Percentiles rank a stretch among this genome's conserved stretches.
Conservation (phyloP, 92 coral and sea anemone species). For the Epizoanthus stellaris region DNA sequence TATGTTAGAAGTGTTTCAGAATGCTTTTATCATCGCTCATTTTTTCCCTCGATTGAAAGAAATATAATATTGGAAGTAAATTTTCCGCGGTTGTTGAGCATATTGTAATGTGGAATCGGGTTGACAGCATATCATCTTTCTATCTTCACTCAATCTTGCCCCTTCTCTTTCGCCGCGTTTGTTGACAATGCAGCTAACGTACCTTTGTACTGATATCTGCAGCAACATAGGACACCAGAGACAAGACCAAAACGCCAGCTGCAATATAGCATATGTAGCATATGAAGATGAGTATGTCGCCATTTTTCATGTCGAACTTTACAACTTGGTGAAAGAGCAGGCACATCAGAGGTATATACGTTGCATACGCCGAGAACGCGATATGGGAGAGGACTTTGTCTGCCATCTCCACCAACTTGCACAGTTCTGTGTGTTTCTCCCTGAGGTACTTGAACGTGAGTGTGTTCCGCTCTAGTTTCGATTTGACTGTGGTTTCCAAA, state of each 20-base stretch:
- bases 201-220: constrained; percentile 36
- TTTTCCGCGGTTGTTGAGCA: too few relatives aligned
- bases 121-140: too few relatives aligned
- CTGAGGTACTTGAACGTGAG: constrained; percentile 16
- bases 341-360: neutral
- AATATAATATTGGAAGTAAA: too few relatives aligned
- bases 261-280: neutral
- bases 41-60: too few relatives aligned
- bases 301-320: neutral
- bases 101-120: too few relatives aligned
- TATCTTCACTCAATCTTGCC: too few relatives aligned
- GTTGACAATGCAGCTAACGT: neutral
- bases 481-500: constrained; percentile 7
- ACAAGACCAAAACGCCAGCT: neutral
- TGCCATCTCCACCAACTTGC: constrained; percentile 7
- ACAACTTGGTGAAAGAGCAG: constrained; percentile 25
- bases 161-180: neutral
- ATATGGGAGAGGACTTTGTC: constrained; percentile 11
- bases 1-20: too few relatives aligned
- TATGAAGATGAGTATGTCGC: neutral
- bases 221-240: constrained; percentile 21
- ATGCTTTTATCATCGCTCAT: too few relatives aligned
- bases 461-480: neutral
- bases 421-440: constrained; percentile 20
- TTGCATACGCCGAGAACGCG: constrained; percentile 3